These are phyloP conservation scores for Apodemia duryi DNA, from an alignment of 2,888 invertebrate species.

Conservation along the genomic window DNA sequence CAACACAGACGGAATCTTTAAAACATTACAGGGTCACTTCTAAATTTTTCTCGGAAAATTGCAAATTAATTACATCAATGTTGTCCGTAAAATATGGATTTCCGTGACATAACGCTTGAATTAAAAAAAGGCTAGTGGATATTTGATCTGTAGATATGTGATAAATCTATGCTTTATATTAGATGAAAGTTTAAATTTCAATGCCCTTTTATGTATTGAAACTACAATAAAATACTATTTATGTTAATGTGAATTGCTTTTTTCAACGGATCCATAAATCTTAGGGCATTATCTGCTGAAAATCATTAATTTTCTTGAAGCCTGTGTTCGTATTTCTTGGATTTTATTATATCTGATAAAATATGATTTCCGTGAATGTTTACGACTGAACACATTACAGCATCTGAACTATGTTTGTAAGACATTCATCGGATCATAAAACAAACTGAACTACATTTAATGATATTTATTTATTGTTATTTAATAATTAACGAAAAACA, in stretches of 20 bases:
- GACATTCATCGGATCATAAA: conserved; percentile 7
- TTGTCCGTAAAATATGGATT: no score
- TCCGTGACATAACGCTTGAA: no score
- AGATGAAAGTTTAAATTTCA: no score
- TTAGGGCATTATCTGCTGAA: background rate
- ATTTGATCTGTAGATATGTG: no score
- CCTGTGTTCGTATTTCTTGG: background rate
- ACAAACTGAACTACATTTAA: conserved; percentile 6
- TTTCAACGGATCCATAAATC: background rate
- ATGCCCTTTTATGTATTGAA: background rate
- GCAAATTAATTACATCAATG: no score
- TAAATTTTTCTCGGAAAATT: no score
- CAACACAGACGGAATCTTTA: no score
- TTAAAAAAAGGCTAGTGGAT: no score
- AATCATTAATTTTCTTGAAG: conserved; percentile 4
- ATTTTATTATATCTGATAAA: conserved; percentile 11
- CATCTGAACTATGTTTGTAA: background rate
- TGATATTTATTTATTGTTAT: background rate
- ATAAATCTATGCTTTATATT: no score
- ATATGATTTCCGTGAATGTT: conserved; percentile 4
- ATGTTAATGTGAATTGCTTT: background rate
- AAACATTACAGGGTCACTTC: no score
- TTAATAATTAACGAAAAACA: conserved; percentile 3
- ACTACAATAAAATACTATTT: background rate
- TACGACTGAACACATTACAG: background rate